Evolutionary conservation across 2,113 vertebrate genomes (phyloP).

Genomic region (Galbula dea): DNA sequence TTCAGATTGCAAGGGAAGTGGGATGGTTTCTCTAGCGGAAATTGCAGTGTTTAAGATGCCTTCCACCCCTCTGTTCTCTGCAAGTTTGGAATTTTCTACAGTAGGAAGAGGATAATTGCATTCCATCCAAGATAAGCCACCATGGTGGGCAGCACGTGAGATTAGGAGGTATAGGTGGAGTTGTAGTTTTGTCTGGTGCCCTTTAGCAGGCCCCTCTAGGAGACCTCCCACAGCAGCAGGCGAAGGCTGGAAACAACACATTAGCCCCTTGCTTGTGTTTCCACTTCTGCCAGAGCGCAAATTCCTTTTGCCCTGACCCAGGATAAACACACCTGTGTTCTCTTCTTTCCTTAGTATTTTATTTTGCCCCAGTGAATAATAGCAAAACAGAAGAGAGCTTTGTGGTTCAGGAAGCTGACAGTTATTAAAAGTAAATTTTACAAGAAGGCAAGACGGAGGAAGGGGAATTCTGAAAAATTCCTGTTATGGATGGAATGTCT

Average conservation of each 20-base stretch:
- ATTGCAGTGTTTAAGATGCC: not conserved
- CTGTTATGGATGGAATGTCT: constrained; percentile 61
- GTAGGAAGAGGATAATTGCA: not conserved
- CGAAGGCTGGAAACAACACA: not conserved
- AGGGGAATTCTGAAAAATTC: constrained; percentile 45
- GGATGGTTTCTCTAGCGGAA: not conserved
- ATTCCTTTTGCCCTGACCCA: constrained; percentile 11
- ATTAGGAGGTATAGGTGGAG: not conserved
- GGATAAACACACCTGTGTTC: constrained; percentile 28
- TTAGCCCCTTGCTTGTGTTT: not conserved
- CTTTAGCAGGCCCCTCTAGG: not conserved
- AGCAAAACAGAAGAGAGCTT: constrained; percentile 30
- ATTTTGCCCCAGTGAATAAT: not conserved
- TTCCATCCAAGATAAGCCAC: not conserved
- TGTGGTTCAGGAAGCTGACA: constrained; percentile 38
- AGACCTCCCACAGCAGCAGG: not conserved
- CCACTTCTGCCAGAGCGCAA: not conserved
- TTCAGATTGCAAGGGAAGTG: not conserved
- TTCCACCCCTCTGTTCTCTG: not conserved
- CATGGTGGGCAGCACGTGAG: rapidly evolving
- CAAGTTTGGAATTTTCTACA: not conserved
- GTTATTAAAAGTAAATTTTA: constrained; percentile 64
- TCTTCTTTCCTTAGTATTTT: not conserved
- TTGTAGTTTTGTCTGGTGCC: not conserved
- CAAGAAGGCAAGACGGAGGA: not conserved